Conservation (phyloP, 1,140 invertebrate species). For the Branchinecta lindahli region DNA sequence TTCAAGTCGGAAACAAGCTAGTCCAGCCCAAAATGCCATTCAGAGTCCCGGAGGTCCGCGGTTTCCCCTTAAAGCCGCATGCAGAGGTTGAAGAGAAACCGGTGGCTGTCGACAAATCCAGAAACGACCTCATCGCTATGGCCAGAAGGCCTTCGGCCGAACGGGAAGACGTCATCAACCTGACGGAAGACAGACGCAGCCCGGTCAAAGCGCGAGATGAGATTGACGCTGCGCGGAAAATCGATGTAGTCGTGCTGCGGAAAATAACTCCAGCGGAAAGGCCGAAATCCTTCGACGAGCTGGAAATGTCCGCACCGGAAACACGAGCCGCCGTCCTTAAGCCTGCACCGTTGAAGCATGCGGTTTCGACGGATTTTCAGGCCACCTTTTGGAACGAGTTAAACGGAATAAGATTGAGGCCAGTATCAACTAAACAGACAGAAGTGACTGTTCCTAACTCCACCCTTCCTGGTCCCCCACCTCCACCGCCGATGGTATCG, state of each 20-base stretch:
- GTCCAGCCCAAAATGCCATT: conserved; percentile 16
- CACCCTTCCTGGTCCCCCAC: conserved; percentile 7
- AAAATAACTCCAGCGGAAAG: background rate
- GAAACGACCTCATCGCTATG: conserved; percentile 16
- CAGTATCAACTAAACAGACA: conserved; percentile 5
- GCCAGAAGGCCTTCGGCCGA: conserved; percentile 18
- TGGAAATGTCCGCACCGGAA: background rate
- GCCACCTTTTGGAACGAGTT: background rate
- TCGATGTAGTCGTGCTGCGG: background rate
- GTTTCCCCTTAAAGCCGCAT: conserved; percentile 13
- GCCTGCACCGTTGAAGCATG: background rate
- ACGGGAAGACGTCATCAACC: background rate
- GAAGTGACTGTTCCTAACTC: background rate
- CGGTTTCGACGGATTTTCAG: conserved; percentile 10
- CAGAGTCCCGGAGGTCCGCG: conserved; percentile 18
- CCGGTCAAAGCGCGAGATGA: background rate
- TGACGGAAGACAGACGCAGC: conserved; percentile 10
- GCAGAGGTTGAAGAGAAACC: background rate
- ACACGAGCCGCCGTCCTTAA: background rate
- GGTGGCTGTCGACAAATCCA: conserved; percentile 1
- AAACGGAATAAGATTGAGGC: background rate
- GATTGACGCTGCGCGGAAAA: background rate
- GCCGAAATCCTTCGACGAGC: background rate
- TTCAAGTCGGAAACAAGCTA: conserved; percentile 9
- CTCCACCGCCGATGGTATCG: background rate